Conservation (phyloP, 1,140 invertebrate species). For the Drosophila subobscura region DNA sequence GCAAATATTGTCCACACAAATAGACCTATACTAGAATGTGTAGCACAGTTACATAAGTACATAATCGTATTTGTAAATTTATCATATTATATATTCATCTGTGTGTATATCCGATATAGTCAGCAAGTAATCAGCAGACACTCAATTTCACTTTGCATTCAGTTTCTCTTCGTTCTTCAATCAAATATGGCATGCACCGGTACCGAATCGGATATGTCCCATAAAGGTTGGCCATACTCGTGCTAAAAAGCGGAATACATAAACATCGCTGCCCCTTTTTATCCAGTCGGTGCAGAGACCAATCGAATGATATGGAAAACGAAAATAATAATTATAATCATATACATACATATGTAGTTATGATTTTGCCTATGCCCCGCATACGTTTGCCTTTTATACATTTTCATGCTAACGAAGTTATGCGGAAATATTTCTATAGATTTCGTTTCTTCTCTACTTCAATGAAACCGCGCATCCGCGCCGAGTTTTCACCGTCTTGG, state of each 20-base stretch:
- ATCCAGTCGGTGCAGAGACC: background rate
- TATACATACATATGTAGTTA: no score
- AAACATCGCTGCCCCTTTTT: slow-evolving; percentile 3
- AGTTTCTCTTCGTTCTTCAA: slow-evolving; percentile 7
- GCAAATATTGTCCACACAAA: slow-evolving; percentile 1
- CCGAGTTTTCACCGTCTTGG: slow-evolving; percentile 43
- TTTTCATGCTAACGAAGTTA: slow-evolving; percentile 61
- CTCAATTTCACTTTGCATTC: slow-evolving; percentile 49
- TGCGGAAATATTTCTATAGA: slow-evolving; percentile 64
- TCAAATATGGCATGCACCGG: slow-evolving; percentile 39
- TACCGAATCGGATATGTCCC: slow-evolving; percentile 66
- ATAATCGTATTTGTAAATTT: slow-evolving; percentile 6
- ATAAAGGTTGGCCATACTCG: slow-evolving; percentile 2
- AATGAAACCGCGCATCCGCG: slow-evolving; percentile 66
- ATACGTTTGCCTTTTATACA: background rate
- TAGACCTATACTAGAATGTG: background rate
- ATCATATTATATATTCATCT: slow-evolving; percentile 19
- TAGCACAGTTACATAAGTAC: slow-evolving; percentile 13
- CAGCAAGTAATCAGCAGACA: slow-evolving; percentile 50
- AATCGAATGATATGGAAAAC: slow-evolving; percentile 1
- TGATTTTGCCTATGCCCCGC: slow-evolving; percentile 11
- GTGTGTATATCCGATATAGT: slow-evolving; percentile 51
- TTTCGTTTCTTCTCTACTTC: slow-evolving; percentile 31
- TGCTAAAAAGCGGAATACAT: background rate
- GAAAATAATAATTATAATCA: slow-evolving; percentile 21